These are phyloP conservation scores for Notarius lentiginosus DNA, from an alignment of 2,113 vertebrate species.

Conservation along the genomic window DNA sequence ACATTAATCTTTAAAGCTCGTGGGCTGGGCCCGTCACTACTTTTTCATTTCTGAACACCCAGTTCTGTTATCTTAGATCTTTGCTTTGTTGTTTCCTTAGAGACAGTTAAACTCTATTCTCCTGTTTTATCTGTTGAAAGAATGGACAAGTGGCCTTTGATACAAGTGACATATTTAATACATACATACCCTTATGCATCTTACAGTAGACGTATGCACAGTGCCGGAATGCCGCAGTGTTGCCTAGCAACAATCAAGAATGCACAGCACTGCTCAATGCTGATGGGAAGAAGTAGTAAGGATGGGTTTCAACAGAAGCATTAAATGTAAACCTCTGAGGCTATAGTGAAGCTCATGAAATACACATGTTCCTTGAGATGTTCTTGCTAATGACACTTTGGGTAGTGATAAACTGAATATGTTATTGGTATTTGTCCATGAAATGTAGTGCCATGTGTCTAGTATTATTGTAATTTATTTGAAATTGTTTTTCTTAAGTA, in stretches of 20 bases:
- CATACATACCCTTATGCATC: constrained; percentile 59
- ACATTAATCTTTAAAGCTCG: constrained; percentile 21
- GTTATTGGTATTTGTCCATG: constrained; percentile 46
- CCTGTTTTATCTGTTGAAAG: neutral
- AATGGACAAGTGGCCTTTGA: constrained; percentile 44
- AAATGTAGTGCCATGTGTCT: constrained; percentile 33
- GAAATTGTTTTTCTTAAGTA: constrained; percentile 42
- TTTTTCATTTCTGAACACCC: constrained; percentile 27
- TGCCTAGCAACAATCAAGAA: constrained; percentile 72
- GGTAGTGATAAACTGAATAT: neutral
- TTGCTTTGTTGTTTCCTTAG: neutral
- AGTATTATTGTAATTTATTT: constrained; percentile 54
- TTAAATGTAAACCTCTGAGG: constrained; percentile 37
- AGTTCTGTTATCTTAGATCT: constrained; percentile 25
- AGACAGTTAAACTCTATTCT: neutral
- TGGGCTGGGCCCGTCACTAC: constrained; percentile 64
- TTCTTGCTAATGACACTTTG: neutral
- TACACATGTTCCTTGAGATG: neutral
- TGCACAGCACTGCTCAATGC: constrained; percentile 27
- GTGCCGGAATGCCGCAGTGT: constrained; percentile 64
- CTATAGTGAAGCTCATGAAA: neutral
- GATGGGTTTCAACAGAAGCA: constrained; percentile 63
- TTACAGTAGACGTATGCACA: constrained; percentile 46
- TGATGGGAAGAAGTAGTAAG: constrained; percentile 37
- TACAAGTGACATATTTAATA: constrained; percentile 58